Evolutionary conservation across 2,113 vertebrate species (phyloP).

Genomic region (Lepus europaeus): DNA sequence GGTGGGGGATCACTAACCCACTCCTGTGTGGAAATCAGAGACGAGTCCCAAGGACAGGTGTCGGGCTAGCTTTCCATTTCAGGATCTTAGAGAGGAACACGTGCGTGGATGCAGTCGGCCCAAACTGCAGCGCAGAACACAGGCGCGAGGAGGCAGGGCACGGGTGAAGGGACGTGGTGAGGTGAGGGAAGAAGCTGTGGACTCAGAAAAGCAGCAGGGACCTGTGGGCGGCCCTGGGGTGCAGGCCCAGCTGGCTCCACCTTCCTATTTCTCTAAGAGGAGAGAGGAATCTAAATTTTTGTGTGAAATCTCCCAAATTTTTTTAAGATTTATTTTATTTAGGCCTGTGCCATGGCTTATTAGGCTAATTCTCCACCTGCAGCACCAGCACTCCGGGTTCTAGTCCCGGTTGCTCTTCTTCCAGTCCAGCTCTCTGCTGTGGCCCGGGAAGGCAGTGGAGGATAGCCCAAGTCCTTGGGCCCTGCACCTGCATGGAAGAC

Average conservation of each 20-base stretch:
- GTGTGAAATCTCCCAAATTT: neutral
- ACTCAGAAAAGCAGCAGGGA: too few species aligned
- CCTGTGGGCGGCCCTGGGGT: too few species aligned
- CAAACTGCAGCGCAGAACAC: neutral
- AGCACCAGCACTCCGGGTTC: too few species aligned
- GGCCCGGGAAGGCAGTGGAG: too few species aligned
- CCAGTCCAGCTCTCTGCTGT: too few species aligned
- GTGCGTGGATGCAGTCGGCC: neutral
- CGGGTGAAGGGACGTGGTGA: too few species aligned
- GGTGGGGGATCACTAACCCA: neutral
- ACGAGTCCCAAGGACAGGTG: neutral
- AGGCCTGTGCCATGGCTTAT: too few species aligned
- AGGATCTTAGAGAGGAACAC: neutral
- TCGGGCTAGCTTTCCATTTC: neutral
- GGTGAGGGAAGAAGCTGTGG: neutral
- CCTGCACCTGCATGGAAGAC: too few species aligned
- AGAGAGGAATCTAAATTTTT: constrained; percentile 13
- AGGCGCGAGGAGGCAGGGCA: neutral
- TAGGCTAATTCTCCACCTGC: too few species aligned
- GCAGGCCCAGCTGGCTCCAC: accelerated
- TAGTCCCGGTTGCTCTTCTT: too few species aligned
- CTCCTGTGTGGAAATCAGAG: neutral
- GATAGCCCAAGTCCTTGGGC: too few species aligned
- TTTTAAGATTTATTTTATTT: neutral
- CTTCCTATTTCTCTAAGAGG: neutral